These are phyloP conservation scores for Entelurus aequoreus DNA, from an alignment of 2,113 vertebrate genomes.

Conservation along the genomic window DNA sequence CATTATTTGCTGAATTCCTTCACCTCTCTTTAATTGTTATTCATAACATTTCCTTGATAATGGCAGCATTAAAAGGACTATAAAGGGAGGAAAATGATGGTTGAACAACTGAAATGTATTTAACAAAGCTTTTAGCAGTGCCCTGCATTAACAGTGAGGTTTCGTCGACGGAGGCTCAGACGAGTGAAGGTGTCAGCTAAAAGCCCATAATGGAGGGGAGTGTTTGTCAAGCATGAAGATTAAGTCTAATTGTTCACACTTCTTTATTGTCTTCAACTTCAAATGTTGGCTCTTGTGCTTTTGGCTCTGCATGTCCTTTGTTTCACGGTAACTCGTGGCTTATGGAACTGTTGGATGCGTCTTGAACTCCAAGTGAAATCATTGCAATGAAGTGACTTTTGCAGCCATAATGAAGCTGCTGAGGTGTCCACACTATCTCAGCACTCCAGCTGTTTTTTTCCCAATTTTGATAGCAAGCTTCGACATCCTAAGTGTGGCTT, in stretches of 20 bases:
- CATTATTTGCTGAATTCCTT: conserved; percentile 25
- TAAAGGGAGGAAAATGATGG: conserved; percentile 30
- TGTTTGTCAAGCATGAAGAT: conserved; percentile 49
- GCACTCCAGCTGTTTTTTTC: conserved; percentile 27
- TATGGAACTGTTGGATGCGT: conserved; percentile 13
- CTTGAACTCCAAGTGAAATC: not conserved
- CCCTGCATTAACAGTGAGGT: conserved; percentile 44
- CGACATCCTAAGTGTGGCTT: not conserved
- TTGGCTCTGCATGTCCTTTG: conserved; percentile 12
- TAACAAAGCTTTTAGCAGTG: conserved; percentile 46
- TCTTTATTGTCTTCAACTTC: conserved; percentile 39
- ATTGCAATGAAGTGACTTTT: conserved; percentile 20
- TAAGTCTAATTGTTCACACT: conserved; percentile 53
- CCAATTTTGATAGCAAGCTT: conserved; percentile 7
- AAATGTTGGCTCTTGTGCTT: conserved; percentile 22
- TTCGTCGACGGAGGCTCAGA: conserved; percentile 35
- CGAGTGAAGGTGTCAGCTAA: conserved; percentile 51
- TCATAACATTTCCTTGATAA: conserved; percentile 38
- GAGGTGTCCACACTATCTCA: conserved; percentile 33
- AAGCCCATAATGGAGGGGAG: conserved; percentile 48
- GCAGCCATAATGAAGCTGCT: conserved; percentile 27
- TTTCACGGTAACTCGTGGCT: conserved; percentile 19
- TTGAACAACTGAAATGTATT: conserved; percentile 55
- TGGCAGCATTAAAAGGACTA: conserved; percentile 47
- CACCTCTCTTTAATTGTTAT: conserved; percentile 35